Base-by-base conservation (phyloP, 2,113 vertebrate genomes). In the Trogon melanurus region DNA sequence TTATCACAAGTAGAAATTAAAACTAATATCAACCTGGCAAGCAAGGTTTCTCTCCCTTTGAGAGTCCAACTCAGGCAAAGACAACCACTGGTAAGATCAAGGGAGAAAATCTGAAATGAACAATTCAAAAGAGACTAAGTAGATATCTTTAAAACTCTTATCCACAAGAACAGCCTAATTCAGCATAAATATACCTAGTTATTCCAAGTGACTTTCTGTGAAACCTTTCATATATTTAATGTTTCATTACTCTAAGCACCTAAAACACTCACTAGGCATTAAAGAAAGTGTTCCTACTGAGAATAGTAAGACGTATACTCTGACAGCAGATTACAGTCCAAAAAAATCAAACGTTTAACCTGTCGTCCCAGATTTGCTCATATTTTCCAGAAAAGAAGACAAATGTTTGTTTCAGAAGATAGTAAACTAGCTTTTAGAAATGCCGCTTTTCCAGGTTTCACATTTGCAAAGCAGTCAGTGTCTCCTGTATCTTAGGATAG, bases 321-420 rank as follows among this genome's bases (percentile, higher is more conserved):
- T 23, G 51, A 34, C 23, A 70, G 70, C 4, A 73, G 32, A 50
- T 26, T 45, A 58, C 29, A 44, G 11, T 17, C 25, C 23, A 62
- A 62, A 66, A 58, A 60, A 5, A 41, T 41, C 19, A 71, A 65
- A 66, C 22, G n/a, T 57, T 54, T 72, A 22, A 9, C 25, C 17
- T 2, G 7, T 70, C 17, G 48, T 9, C 17, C 32, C 13, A 47
- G 5, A 47, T 57, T 48, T 41, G 0, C 7, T 18, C 2, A 2
- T 45, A 48, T 66, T 85, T 89, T 74, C 30, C 17, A 67, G 29
- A 82, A 85, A 74, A 17, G 3, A 11, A 36, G 19, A 41, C 18
- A 87, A 88, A 36, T 34, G 21, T 5, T 34, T 44, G 5, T 62
- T 87, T 73, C n/a, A 54, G 11, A 7, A 16, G 57, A 29, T 7